A percentile compares a stretch with the other conserved stretches of the same genome.
Conservation (phyloP, 1,140 invertebrate genomes). For the Trypoxylus dichotomus region DNA sequence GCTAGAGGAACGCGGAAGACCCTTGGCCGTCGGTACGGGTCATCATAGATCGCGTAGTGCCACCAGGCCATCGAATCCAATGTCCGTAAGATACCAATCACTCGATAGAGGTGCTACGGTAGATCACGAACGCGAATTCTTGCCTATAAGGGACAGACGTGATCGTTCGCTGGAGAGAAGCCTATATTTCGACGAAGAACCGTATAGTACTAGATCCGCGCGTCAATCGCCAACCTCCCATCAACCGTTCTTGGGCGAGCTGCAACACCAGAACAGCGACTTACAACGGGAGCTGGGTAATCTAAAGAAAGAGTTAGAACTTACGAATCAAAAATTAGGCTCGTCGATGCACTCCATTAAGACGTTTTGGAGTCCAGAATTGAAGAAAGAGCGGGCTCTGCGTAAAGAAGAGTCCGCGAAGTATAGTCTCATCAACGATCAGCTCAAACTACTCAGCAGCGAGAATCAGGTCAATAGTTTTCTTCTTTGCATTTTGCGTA, state of each 20-base stretch:
- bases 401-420: slow-evolving; percentile 98
- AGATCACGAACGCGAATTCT: slow-evolving; percentile 74
- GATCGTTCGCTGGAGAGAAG: slow-evolving; percentile 67
- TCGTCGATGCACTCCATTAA: slow-evolving; percentile 99
- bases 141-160: slow-evolving; percentile 71
- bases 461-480: slow-evolving; percentile 87
- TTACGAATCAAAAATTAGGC: slow-evolving; percentile 96
- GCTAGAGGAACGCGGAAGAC: slow-evolving; percentile 66
- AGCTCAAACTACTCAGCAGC: slow-evolving; percentile 92
- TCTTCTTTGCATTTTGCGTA: slow-evolving; percentile 18
- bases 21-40: slow-evolving; percentile 60
- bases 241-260: slow-evolving; percentile 79
- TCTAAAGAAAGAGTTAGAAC: slow-evolving; percentile 93
- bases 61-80: slow-evolving; percentile 58
- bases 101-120: slow-evolving; percentile 69
- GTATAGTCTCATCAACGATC: slow-evolving; percentile 95
- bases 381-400: slow-evolving; percentile 95
- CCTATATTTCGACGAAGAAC: slow-evolving; percentile 73
- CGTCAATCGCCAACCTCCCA: slow-evolving; percentile 70
- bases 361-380: slow-evolving; percentile 98
- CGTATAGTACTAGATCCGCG: slow-evolving; percentile 70
- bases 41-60: slow-evolving; percentile 66
- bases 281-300: slow-evolving; percentile 95
- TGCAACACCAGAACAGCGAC: slow-evolving; percentile 94
- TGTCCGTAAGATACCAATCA: slow-evolving; percentile 72